phyloP scores from a whole-genome alignment of 2,888 invertebrate genomes.

The Calephelis perditalis region DNA sequence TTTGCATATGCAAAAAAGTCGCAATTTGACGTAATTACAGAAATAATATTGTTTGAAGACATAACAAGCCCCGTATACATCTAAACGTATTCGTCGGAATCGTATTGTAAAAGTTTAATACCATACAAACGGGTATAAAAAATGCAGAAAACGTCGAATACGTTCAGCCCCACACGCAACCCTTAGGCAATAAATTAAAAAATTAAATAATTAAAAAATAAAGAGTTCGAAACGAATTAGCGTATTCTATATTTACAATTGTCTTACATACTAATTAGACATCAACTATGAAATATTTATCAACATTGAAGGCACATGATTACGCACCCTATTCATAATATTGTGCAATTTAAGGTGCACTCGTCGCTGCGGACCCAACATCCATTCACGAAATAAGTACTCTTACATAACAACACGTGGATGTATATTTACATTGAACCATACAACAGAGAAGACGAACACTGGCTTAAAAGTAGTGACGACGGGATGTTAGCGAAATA shows the following conservation, averaged over 20 bases:
- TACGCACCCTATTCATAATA: conserved; percentile 71
- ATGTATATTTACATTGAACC: conserved; percentile 14
- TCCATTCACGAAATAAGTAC: conserved; percentile 31
- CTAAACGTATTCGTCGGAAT: conserved; percentile 1
- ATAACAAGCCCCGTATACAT: too few species aligned
- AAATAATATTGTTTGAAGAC: too few species aligned
- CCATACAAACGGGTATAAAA: conserved; percentile 1
- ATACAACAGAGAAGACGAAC: not conserved
- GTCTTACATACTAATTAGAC: conserved; percentile 68
- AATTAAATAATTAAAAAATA: conserved; percentile 72
- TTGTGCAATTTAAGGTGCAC: conserved; percentile 57
- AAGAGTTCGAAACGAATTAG: conserved; percentile 62
- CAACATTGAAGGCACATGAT: conserved; percentile 78
- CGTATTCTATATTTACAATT: conserved; percentile 71
- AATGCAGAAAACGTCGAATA: conserved; percentile 10
- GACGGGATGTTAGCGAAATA: not conserved
- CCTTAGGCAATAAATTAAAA: conserved; percentile 60
- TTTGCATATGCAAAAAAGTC: too few species aligned
- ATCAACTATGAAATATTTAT: conserved; percentile 74
- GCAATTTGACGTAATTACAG: too few species aligned
- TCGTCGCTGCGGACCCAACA: conserved; percentile 32
- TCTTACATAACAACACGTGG: conserved; percentile 26
- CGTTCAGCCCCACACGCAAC: conserved; percentile 39
- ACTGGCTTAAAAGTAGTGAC: conserved; percentile 4
- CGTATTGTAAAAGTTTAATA: not conserved